Conservation (phyloP, 2,888 invertebrate species). For the Aphodius granarius region DNA sequence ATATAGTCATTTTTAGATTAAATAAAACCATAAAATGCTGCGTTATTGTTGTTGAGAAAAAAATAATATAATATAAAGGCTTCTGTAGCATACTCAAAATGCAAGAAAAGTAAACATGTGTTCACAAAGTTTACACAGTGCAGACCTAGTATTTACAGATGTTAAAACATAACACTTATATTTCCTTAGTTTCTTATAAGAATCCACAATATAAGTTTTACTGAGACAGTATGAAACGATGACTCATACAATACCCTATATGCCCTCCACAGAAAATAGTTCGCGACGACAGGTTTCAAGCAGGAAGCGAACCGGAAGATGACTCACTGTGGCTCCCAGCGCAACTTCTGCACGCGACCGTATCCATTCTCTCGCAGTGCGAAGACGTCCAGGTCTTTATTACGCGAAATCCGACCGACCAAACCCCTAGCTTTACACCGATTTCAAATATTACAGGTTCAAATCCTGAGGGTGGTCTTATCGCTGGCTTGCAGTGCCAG, state of each 20-base stretch:
- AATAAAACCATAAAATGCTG: neutral
- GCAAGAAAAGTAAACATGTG: too few species aligned
- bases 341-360: constrained; percentile 84
- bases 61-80: too few species aligned
- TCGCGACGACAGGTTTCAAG: constrained; percentile 88
- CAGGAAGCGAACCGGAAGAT: constrained; percentile 87
- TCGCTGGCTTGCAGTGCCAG: constrained; percentile 87
- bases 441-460: constrained; percentile 52
- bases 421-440: neutral
- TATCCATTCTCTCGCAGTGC: constrained; percentile 74
- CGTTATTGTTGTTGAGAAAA: neutral
- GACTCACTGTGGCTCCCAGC: constrained; percentile 92
- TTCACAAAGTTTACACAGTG: too few species aligned
- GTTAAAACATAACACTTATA: neutral
- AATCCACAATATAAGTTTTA: neutral
- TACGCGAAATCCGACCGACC: neutral
- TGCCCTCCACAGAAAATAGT: constrained; percentile 74
- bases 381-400: constrained; percentile 82
- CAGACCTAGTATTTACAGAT: too few species aligned
- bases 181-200: neutral
- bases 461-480: constrained; percentile 73
- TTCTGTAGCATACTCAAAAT: too few species aligned
- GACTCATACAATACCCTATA: neutral
- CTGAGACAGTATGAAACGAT: neutral
- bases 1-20: neutral